phyloP scores from a whole-genome alignment of 92 coral and sea anemone species.

The Porites evermanni region DNA sequence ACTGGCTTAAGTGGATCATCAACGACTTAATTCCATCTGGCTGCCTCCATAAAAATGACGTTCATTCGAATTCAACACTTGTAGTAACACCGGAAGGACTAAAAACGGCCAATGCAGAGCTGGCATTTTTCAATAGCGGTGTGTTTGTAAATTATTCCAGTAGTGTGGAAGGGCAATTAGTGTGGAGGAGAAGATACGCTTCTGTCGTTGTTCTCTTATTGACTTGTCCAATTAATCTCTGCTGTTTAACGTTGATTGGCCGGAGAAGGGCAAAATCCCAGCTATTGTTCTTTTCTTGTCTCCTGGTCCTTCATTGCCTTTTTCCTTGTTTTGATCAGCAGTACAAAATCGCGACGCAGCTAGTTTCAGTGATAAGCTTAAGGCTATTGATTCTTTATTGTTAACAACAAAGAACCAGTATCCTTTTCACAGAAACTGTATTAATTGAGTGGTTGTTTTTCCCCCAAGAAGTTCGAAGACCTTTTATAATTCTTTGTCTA shows the following conservation, averaged over 20 bases:
- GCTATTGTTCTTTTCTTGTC: background rate
- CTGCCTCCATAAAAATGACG: constrained; percentile 50
- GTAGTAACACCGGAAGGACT: constrained; percentile 62
- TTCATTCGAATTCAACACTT: constrained; percentile 64
- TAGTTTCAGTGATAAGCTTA: too few relatives aligned
- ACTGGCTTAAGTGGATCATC: constrained; percentile 35
- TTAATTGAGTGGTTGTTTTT: too few relatives aligned
- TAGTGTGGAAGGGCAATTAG: constrained; percentile 93
- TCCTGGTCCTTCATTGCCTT: background rate
- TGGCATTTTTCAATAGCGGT: constrained; percentile 21
- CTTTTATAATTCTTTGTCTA: too few relatives aligned
- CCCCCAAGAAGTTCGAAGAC: too few relatives aligned
- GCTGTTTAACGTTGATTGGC: constrained; percentile 21
- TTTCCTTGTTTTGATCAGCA: background rate
- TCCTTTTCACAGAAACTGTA: too few relatives aligned
- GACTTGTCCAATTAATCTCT: constrained; percentile 67
- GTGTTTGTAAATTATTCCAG: constrained; percentile 39
- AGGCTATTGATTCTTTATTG: too few relatives aligned
- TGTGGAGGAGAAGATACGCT: constrained; percentile 91
- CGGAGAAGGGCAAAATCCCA: background rate
- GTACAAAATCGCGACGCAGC: background rate
- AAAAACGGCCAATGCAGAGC: constrained; percentile 56
- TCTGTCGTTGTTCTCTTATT: constrained; percentile 71
- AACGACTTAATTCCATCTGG: constrained; percentile 38
- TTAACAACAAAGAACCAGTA: too few relatives aligned